Conservation (phyloP, 1,140 invertebrate genomes). For the Cardiocondyla obscurior region DNA sequence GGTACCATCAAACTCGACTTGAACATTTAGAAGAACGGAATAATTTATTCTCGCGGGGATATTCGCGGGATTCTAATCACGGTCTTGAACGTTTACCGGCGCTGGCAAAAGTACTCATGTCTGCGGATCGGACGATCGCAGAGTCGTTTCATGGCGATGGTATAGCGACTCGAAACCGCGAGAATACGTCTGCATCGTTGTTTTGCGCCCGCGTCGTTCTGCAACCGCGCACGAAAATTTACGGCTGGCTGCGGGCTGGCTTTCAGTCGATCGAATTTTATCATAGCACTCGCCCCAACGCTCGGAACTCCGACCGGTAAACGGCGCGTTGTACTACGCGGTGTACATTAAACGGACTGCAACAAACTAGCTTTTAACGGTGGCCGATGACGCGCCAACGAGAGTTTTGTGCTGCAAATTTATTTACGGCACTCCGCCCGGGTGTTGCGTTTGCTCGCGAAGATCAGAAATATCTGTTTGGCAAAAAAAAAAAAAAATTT, state of each 20-base stretch:
- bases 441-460: not conserved
- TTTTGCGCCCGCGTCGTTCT: slow-evolving; percentile 36
- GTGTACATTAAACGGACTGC: slow-evolving; percentile 40
- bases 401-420: slow-evolving; percentile 14
- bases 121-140: slow-evolving; percentile 16
- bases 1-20: not conserved
- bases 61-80: not conserved
- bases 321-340: not conserved
- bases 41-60: not conserved
- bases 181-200: slow-evolving; percentile 11
- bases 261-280: slow-evolving; percentile 44
- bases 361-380: not conserved
- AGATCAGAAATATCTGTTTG: slow-evolving; percentile 20
- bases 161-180: slow-evolving; percentile 10
- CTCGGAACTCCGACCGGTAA: not conserved
- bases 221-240: slow-evolving; percentile 44
- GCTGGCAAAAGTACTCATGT: not conserved
- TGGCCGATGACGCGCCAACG: not conserved
- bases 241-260: slow-evolving; percentile 22
- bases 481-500: too few relatives aligned
- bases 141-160: not conserved
- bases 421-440: not conserved
- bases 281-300: not conserved
- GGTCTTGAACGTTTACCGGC: not conserved
- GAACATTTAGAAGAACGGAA: too few relatives aligned